Evolutionary conservation across 2,113 vertebrate species (phyloP), one percentile per base, ranked within the genome.

Genomic region (Cercopithecus mona): DNA sequence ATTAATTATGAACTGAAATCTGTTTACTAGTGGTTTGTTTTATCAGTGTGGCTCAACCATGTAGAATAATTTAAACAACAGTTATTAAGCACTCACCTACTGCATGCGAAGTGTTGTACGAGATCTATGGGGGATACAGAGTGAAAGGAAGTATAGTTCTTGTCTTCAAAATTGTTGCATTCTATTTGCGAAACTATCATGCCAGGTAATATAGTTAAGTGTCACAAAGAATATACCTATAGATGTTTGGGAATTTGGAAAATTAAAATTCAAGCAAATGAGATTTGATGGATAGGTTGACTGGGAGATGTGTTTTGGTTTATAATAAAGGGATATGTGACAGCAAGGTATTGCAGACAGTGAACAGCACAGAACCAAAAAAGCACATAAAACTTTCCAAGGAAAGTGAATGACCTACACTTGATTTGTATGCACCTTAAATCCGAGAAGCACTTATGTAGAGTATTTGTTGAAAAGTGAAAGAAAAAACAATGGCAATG

Each of bases 1-100:
- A 59, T 91, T 81, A 92, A 94, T 92, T 97, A 92, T 12, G 7
- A 96, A 48, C 72, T 84, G 17, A 82, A 70, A 25, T 79, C 27
- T 89, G n/a, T 64, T 95, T 96, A 59, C 45, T 78, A 45, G 43
- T 61, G n/a, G 30, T 87, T 85, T 70, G 52, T 90, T 86, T 38
- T 80, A 80, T 35, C 40, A 70, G 35, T 48, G 6, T 86, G 52
- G 7, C 40, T 93, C 76, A 94, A 18, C 18, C 35, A 57, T 40
- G 61, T 27, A 52, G 57, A 94, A 80, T 85, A 81, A 94, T 66
- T 84, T 30, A 22, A 92, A 72, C 12, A 84, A 70, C 23, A 90
- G 11, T 50, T 40, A 72, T n/a, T 55, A 78, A 95, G 30, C 5
- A 68, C 61, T 27, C 27, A 64, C 13, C 22, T 79, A 27, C 4